Conservation (phyloP, 2,888 invertebrate genomes). For the Galerucella nymphaeae region DNA sequence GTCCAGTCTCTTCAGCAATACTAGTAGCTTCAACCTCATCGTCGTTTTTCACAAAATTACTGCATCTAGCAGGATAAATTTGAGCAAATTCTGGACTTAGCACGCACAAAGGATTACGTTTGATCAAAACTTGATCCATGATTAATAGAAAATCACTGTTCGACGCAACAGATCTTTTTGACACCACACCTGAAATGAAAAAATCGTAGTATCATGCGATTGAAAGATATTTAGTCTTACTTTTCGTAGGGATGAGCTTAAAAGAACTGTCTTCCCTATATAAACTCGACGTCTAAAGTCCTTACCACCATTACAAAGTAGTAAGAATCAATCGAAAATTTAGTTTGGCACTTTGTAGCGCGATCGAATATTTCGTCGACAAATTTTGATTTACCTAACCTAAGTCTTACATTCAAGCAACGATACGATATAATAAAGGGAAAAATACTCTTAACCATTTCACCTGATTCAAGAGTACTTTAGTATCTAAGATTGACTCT, state of each 20-base stretch:
- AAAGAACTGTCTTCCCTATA: not conserved
- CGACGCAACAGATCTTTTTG: not conserved
- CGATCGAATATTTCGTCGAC: too few relatives aligned
- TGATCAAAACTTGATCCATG: not conserved
- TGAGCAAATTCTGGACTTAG: conserved; percentile 1
- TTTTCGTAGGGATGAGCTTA: not conserved
- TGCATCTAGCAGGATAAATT: not conserved
- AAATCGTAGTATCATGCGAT: conserved; percentile 18
- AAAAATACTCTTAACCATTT: too few relatives aligned
- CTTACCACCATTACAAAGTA: too few relatives aligned
- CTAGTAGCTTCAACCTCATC: not conserved
- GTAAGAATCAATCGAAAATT: too few relatives aligned
- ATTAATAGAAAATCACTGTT: not conserved
- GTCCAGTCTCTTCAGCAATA: not conserved
- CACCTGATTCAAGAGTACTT: too few relatives aligned
- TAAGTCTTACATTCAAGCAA: too few relatives aligned
- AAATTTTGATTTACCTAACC: too few relatives aligned
- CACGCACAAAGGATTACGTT: not conserved
- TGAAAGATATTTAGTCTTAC: conserved; percentile 25
- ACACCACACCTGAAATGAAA: conserved; percentile 19
- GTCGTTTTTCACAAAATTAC: not conserved
- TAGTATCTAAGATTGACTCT: too few relatives aligned
- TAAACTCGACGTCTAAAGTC: not conserved
- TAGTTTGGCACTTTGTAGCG: too few relatives aligned
- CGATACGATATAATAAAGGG: too few relatives aligned